Evolutionary conservation across 2,797 vertebrate species (phyloP).

Genomic region (Brachyalestes nurse): DNA sequence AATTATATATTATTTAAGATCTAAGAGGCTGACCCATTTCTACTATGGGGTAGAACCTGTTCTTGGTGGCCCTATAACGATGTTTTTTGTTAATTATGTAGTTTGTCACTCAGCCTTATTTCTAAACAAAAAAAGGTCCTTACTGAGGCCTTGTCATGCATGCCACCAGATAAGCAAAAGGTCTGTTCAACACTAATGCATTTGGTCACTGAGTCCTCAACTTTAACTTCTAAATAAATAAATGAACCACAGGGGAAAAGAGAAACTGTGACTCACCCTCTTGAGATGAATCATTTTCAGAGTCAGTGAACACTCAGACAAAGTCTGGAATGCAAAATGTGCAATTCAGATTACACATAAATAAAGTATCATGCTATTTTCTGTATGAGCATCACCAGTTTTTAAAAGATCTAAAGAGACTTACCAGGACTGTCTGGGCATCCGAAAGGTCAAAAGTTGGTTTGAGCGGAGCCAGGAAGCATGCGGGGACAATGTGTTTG

Average conservation of each 20-base stretch:
- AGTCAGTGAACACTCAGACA: constrained; percentile 92
- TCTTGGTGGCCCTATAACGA: no score
- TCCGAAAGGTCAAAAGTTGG: constrained; percentile 96
- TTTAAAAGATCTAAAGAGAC: constrained; percentile 50
- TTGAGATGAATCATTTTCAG: constrained; percentile 98
- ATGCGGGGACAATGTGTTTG: constrained; percentile 95
- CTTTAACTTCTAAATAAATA: neutral
- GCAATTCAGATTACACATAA: neutral
- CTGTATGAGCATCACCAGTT: neutral
- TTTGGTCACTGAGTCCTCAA: neutral
- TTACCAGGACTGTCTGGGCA: constrained; percentile 94
- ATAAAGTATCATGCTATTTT: neutral
- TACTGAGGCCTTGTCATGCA: neutral
- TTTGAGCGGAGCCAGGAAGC: constrained; percentile 96
- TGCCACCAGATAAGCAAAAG: neutral
- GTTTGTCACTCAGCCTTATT: no score
- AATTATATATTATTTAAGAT: no score
- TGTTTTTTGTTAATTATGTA: no score
- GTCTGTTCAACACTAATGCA: neutral
- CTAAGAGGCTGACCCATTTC: neutral
- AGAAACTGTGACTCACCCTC: constrained; percentile 79
- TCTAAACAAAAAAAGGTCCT: neutral
- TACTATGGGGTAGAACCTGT: neutral
- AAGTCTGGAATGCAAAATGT: constrained; percentile 77
- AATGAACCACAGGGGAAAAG: neutral